Percentiles rank a stretch among this genome's conserved stretches.
These are phyloP conservation scores for Phrixothrix hirtus DNA, from an alignment of 2,888 invertebrate genomes.

Conservation along the genomic window DNA sequence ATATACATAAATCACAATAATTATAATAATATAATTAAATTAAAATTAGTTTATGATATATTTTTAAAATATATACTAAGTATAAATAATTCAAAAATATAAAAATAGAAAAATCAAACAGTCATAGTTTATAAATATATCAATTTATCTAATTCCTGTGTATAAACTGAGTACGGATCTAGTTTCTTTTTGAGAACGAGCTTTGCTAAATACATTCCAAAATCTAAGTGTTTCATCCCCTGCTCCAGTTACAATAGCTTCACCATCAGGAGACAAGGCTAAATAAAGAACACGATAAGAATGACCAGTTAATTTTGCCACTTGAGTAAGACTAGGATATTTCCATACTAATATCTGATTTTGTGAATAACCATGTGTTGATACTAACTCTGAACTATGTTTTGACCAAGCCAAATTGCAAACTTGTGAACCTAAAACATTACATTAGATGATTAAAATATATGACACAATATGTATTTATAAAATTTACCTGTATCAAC, in stretches of 20 bases:
- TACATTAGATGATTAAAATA: neutral
- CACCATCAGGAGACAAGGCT: conserved; percentile 96
- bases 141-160: conserved; percentile 76
- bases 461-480: too few relatives aligned
- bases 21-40: neutral
- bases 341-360: conserved; percentile 99
- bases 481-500: conserved; percentile 93
- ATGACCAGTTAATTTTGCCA: conserved; percentile 96
- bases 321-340: conserved; percentile 94
- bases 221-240: conserved; percentile 97
- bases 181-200: conserved; percentile 90
- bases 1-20: too few relatives aligned
- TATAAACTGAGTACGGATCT: conserved; percentile 92
- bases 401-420: conserved; percentile 99
- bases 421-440: conserved; percentile 82
- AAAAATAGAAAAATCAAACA: neutral
- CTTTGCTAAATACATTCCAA: conserved; percentile 99
- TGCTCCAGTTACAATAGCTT: conserved; percentile 98
- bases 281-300: conserved; percentile 94
- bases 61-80: neutral
- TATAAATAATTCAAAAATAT: neutral
- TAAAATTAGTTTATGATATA: neutral
- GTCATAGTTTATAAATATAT: neutral
- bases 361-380: conserved; percentile 98
- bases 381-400: conserved; percentile 95